phyloP scores from a whole-genome alignment of 2,113 vertebrate genomes.

The Corythornis madagascariensis region DNA sequence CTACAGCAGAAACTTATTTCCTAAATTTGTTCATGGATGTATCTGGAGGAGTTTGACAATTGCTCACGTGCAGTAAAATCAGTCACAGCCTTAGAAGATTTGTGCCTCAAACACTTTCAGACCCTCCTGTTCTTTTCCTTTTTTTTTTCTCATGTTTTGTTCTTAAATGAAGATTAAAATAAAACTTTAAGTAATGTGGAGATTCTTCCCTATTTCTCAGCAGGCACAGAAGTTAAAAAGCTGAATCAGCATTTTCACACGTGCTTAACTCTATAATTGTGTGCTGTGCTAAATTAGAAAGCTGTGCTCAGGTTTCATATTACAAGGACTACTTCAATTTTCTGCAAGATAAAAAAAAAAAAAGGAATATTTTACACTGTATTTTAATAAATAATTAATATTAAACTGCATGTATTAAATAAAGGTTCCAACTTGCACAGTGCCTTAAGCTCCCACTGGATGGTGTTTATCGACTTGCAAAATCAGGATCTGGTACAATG shows the following conservation, averaged over 20 bases:
- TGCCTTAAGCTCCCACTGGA: constrained; percentile 65
- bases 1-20: background rate
- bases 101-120: background rate
- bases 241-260: constrained; percentile 64
- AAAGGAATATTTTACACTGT: constrained; percentile 40
- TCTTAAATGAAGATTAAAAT: constrained; percentile 10
- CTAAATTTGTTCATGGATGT: background rate
- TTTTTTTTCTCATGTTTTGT: background rate
- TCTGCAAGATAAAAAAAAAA: background rate
- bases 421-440: constrained; percentile 61
- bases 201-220: background rate
- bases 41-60: background rate
- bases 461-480: constrained; percentile 64
- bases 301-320: constrained; percentile 37
- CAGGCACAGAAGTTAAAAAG: background rate
- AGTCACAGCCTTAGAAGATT: background rate
- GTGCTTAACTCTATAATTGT: constrained; percentile 47
- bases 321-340: constrained; percentile 53
- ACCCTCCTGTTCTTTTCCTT: background rate
- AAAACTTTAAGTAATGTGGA: constrained; percentile 4
- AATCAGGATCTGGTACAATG: constrained; percentile 62
- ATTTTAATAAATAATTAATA: constrained; percentile 71
- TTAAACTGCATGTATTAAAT: constrained; percentile 62
- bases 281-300: constrained; percentile 44
- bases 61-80: background rate